A percentile compares a stretch with the other conserved stretches of the same genome.
These are phyloP conservation scores for Lepus townsendii DNA, from an alignment of 2,797 vertebrate species.

Conservation along the genomic window DNA sequence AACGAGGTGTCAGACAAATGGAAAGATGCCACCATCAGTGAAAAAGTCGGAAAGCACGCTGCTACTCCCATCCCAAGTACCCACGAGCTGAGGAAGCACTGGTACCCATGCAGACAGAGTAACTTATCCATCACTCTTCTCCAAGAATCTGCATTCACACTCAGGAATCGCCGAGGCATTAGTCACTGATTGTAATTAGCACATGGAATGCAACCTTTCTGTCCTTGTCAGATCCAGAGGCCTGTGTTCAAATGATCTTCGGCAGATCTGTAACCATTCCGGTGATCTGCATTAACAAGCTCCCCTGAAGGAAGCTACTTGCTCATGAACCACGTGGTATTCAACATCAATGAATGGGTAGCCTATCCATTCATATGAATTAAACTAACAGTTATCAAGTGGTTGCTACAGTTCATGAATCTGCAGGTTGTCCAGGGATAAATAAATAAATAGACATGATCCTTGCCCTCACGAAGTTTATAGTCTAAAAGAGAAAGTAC, in stretches of 20 bases:
- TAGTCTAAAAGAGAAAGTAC: not conserved
- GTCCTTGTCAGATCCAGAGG: not conserved
- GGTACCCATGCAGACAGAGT: accelerated
- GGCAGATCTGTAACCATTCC: not conserved
- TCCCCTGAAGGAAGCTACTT: not conserved
- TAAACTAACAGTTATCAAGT: not conserved
- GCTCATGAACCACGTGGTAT: not conserved
- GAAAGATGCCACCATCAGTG: constrained; percentile 63
- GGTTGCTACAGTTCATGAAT: not conserved
- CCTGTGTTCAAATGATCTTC: not conserved
- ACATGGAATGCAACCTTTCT: not conserved
- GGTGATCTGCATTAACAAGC: not conserved
- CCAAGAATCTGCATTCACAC: not conserved
- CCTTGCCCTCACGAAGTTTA: not conserved
- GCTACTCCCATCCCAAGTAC: constrained; percentile 45
- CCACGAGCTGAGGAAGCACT: accelerated
- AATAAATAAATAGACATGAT: not conserved
- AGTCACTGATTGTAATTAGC: not conserved
- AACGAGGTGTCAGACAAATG: constrained; percentile 83
- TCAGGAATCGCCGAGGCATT: no score
- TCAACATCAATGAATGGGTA: not conserved
- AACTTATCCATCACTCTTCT: accelerated
- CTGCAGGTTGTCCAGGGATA: not conserved
- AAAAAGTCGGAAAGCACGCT: constrained; percentile 67
- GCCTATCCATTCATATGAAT: not conserved